Evolutionary conservation across 2,113 vertebrate species (phyloP).

Genomic region (Petroica traversi): DNA sequence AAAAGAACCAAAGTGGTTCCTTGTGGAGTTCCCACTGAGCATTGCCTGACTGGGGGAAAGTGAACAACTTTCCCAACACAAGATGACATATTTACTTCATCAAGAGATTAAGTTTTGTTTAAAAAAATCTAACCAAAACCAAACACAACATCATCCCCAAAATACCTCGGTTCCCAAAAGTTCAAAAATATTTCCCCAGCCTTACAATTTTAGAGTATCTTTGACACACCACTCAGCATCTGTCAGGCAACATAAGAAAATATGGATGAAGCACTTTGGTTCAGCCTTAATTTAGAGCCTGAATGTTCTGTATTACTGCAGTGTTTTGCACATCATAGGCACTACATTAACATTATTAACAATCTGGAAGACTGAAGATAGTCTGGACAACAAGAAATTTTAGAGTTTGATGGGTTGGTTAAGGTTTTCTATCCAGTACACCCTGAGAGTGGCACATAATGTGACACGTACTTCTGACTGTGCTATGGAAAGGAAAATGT

Average conservation of each 20-base stretch:
- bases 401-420: background rate
- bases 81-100: background rate
- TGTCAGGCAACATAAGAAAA: background rate
- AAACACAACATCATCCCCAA: background rate
- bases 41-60: background rate
- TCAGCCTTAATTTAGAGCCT: background rate
- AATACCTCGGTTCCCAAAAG: background rate
- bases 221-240: background rate
- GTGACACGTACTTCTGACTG: background rate
- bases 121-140: background rate
- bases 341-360: background rate
- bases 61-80: background rate
- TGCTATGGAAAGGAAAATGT: background rate
- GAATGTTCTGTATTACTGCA: background rate
- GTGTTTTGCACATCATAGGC: background rate
- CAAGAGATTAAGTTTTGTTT: background rate
- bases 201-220: background rate
- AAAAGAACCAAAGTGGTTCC: background rate
- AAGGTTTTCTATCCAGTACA: background rate
- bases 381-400: background rate
- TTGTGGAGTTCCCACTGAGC: background rate
- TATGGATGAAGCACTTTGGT: background rate
- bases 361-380: background rate
- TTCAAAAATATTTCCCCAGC: background rate
- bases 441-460: background rate